These are phyloP conservation scores for Mechanitis mazaeus DNA, from an alignment of 2,888 invertebrate species.

Conservation along the genomic window DNA sequence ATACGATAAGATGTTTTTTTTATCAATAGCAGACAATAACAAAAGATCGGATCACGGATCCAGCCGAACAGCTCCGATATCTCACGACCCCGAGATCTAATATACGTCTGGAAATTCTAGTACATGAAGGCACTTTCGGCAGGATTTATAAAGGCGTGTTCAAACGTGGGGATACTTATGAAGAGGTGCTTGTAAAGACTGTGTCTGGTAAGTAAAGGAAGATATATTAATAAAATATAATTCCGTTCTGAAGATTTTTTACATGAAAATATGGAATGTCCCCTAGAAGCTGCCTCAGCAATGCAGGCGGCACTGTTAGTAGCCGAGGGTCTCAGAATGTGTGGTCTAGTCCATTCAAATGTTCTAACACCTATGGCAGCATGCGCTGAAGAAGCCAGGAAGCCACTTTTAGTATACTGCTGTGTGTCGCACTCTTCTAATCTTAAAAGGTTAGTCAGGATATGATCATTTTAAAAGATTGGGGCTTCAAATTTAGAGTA, in stretches of 20 bases:
- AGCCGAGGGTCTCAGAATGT: conserved; percentile 84
- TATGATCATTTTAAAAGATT: no score
- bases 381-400: conserved; percentile 73
- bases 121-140: conserved; percentile 92
- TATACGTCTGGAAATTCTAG: conserved; percentile 76
- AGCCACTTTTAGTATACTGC: conserved; percentile 84
- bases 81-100: conserved; percentile 78
- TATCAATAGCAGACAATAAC: conserved; percentile 54
- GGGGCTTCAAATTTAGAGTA: no score
- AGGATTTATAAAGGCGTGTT: conserved; percentile 87
- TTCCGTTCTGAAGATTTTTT: background rate
- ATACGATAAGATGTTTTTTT: background rate
- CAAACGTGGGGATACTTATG: conserved; percentile 78
- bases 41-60: conserved; percentile 71
- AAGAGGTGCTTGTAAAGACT: conserved; percentile 91
- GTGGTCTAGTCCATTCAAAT: conserved; percentile 82
- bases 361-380: conserved; percentile 83
- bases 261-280: background rate
- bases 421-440: conserved; percentile 81
- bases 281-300: conserved; percentile 81
- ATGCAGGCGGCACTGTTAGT: conserved; percentile 83
- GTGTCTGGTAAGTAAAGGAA: conserved; percentile 79
- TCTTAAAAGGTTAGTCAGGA: conserved; percentile 76
- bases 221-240: background rate
- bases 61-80: conserved; percentile 79